Evolutionary conservation across 2,888 invertebrate species (phyloP).

Genomic region (Pachliopta kotzebuea): DNA sequence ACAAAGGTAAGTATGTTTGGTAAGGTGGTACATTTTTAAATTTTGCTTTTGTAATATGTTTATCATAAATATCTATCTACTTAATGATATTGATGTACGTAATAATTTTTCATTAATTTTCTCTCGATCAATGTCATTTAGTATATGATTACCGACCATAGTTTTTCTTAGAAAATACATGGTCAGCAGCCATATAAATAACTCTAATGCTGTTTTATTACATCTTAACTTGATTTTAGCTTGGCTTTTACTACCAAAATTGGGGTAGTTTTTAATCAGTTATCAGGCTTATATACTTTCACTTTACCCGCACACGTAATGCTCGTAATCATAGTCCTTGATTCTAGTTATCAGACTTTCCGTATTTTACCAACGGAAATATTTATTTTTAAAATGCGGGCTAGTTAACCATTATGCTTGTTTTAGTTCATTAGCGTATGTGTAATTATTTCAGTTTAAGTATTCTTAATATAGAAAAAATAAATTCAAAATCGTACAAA

Average conservation of each 20-base stretch:
- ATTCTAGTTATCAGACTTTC: neutral
- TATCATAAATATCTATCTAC: no score
- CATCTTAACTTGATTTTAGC: neutral
- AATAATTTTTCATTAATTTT: no score
- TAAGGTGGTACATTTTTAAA: slow-evolving; percentile 46
- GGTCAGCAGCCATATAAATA: no score
- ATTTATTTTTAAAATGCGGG: slow-evolving; percentile 5
- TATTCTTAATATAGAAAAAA: no score
- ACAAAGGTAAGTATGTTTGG: no score
- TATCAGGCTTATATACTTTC: neutral
- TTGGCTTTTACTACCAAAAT: neutral
- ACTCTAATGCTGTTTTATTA: no score
- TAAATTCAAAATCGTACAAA: neutral
- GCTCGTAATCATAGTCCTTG: neutral
- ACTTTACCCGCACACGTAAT: neutral
- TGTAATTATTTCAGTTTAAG: neutral
- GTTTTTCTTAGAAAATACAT: no score
- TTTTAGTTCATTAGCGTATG: neutral
- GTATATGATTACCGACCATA: no score
- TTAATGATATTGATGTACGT: no score
- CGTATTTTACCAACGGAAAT: neutral
- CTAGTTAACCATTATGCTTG: neutral
- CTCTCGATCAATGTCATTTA: no score
- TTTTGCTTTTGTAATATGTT: neutral
- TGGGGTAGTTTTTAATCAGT: neutral